These are phyloP conservation scores for Drosophila albomicans DNA, from an alignment of 1,140 invertebrate genomes.

Conservation along the genomic window DNA sequence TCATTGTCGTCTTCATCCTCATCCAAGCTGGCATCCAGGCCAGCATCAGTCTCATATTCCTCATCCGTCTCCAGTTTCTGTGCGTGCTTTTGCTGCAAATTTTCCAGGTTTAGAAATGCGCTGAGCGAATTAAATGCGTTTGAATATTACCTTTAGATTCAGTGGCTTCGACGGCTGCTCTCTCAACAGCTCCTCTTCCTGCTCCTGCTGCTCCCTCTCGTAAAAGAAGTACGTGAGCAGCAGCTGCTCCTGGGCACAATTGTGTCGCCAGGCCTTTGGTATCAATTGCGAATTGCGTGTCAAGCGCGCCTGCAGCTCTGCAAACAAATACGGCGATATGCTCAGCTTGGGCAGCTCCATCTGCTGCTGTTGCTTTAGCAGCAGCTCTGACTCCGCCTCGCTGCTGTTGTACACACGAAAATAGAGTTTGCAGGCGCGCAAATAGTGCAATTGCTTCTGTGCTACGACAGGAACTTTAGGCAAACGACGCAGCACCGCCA, in stretches of 20 bases:
- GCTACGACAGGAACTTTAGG: neutral
- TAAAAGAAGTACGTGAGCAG: constrained; percentile 64
- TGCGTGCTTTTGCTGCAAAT: neutral
- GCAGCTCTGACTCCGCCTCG: neutral
- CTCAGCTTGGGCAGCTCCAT: constrained; percentile 56
- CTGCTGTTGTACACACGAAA: constrained; percentile 37
- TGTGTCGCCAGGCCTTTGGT: constrained; percentile 47
- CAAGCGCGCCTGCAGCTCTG: constrained; percentile 33
- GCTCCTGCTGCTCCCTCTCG: constrained; percentile 44
- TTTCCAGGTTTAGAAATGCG: too few species aligned
- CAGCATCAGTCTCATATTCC: constrained; percentile 64
- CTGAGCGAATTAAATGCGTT: too few species aligned
- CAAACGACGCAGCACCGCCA: constrained; percentile 57
- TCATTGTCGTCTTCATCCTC: constrained; percentile 40
- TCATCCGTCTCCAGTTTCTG: constrained; percentile 7
- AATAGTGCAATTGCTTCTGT: constrained; percentile 33
- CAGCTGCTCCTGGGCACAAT: constrained; percentile 47
- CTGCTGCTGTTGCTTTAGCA: constrained; percentile 54
- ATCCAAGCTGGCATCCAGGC: constrained; percentile 49
- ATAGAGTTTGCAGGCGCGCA: constrained; percentile 60
- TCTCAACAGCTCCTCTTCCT: constrained; percentile 3
- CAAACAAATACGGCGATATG: constrained; percentile 65
- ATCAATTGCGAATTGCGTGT: constrained; percentile 32
- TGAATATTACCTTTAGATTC: constrained; percentile 2
- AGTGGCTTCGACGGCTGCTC: neutral